Conservation (phyloP, 2,797 vertebrate genomes). For the Cossypha polioptera region DNA sequence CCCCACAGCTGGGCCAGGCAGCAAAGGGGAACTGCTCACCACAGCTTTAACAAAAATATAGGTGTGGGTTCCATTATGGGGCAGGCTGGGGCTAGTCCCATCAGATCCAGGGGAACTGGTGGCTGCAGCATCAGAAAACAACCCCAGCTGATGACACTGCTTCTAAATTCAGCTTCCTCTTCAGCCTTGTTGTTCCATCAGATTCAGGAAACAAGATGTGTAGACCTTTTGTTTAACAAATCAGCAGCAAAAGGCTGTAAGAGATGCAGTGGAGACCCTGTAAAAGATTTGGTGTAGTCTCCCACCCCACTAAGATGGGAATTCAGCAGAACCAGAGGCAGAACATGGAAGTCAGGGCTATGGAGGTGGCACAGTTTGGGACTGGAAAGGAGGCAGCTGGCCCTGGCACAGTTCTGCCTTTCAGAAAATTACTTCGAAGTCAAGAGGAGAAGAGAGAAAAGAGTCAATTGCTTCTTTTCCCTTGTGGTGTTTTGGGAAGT, state of each 20-base stretch:
- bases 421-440: not conserved
- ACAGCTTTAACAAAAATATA: not conserved
- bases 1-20: not conserved
- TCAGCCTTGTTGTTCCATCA: not conserved
- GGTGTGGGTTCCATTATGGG: not conserved
- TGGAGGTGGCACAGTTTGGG: not conserved
- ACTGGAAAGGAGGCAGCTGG: not conserved
- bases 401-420: not conserved
- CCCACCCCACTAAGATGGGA: not conserved
- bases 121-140: not conserved
- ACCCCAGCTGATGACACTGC: not conserved
- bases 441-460: not conserved
- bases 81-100: not conserved
- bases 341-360: not conserved
- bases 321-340: not conserved
- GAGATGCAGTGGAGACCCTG: not conserved
- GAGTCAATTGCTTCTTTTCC: not conserved
- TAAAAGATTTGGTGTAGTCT: not conserved
- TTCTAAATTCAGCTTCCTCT: constrained; percentile 37
- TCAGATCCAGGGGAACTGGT: not conserved
- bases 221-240: constrained; percentile 54
- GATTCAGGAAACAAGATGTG: constrained; percentile 3
- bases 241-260: not conserved
- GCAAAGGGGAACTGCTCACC: constrained; percentile 12
- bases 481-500: not conserved